Evolutionary conservation across 1,140 invertebrate species (phyloP).

Genomic region (Aphaenogaster floridana): DNA sequence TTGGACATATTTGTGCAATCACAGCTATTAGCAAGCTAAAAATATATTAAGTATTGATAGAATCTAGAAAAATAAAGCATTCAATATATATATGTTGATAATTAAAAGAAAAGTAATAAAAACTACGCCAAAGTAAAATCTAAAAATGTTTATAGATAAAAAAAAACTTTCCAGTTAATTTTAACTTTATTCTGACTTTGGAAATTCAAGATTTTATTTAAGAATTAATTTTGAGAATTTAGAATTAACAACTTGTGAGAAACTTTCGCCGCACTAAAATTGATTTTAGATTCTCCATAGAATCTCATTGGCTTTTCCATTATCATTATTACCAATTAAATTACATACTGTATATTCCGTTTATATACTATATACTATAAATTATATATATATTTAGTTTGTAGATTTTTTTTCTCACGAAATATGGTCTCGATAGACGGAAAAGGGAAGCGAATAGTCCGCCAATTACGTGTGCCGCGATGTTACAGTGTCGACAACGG

Average conservation of each 20-base stretch:
- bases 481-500: conserved; percentile 43
- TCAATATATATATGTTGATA: background rate
- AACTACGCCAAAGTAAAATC: background rate
- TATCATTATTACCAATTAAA: background rate
- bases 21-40: background rate
- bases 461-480: conserved; percentile 53
- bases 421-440: conserved; percentile 21
- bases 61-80: background rate
- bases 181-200: background rate
- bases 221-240: background rate
- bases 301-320: background rate
- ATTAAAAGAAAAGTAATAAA: background rate
- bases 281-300: background rate
- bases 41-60: background rate
- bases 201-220: background rate
- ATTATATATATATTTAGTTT: too few relatives aligned
- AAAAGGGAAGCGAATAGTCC: conserved; percentile 28
- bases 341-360: background rate
- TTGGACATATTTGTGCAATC: background rate
- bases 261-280: background rate
- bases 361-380: too few relatives aligned
- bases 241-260: background rate
- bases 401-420: conserved; percentile 17
- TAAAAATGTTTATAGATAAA: background rate
- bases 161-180: background rate